Evolutionary conservation across 2,888 invertebrate species (phyloP), one percentile per base, ranked within the genome.

Genomic region (Gari tellinella): DNA sequence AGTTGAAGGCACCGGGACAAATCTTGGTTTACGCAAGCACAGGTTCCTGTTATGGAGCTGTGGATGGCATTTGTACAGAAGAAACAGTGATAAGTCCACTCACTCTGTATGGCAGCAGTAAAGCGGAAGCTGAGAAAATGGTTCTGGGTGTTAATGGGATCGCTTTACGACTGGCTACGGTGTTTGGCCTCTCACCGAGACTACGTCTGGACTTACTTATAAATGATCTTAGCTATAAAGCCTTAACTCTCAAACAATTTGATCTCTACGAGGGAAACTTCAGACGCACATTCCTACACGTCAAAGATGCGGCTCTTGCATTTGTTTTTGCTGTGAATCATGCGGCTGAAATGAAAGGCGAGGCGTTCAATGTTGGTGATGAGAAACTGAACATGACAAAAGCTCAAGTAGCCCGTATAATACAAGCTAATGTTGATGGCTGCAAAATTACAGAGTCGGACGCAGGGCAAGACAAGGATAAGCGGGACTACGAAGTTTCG

Each of bases 41-140:
- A 4, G 92, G 91, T 0, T 91, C 91, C 0, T 92, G 92, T 60
- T 92, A 92, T 70, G 92, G 91, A 0, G 89, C 91, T 10, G 87
- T 92, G 2, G 85, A 88, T 23, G 91, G 89, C 0, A 43, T 90
- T 0, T 92, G 91, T 66, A 86, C 89, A 7, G 92, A 92, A 78
- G 87, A 89, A 45, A 91, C 90, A 0, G 80, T 75, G 8, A 90
- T 91, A 63, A 88, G 87, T 49, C 92, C 91, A 0, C 77, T 92
- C 0, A 91, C 91, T 5, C 74, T 90, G 25, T 92, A 92, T 66
- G 91, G 91, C 7, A 79, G 85, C 19, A 90, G 89, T 52, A 66
- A 66, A 21, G 66, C 66, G 17, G 66, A 66, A 8, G 66, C 43
- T 3, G 66, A 66, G 43, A 80, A 83, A 41, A 58, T 86, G 14